These are phyloP conservation scores for Tetanocera ferruginea DNA, from an alignment of 2,888 invertebrate species.

Conservation along the genomic window DNA sequence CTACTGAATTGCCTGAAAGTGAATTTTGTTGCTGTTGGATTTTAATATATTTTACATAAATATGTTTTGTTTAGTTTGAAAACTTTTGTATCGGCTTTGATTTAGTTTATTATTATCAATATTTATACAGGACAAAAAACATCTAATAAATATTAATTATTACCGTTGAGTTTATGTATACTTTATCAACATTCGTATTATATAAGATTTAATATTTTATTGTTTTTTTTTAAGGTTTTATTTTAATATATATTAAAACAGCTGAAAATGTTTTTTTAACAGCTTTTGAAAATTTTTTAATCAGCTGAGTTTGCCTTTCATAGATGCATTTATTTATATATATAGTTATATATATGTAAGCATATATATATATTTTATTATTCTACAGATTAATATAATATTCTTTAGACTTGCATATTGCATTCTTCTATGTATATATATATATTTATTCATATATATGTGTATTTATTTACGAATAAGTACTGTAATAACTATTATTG, in stretches of 20 bases:
- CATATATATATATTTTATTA: conserved; percentile 28
- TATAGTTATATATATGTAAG: conserved; percentile 35
- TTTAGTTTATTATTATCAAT: conserved; percentile 50
- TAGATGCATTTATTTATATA: conserved; percentile 44
- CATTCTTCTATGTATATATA: conserved; percentile 50
- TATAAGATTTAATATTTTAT: conserved; percentile 3
- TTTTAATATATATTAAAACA: background rate
- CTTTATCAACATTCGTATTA: background rate
- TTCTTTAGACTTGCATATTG: conserved; percentile 47
- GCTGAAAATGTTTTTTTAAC: background rate
- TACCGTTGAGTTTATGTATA: background rate
- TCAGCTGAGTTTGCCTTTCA: background rate
- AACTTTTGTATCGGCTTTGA: conserved; percentile 41
- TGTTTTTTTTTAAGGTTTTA: background rate
- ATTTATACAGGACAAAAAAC: conserved; percentile 70
- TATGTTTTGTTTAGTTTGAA: conserved; percentile 41
- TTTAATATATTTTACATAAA: conserved; percentile 53
- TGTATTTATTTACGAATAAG: conserved; percentile 63
- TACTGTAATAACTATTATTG: conserved; percentile 70
- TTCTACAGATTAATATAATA: conserved; percentile 50
- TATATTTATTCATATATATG: conserved; percentile 35
- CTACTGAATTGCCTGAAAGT: conserved; percentile 42
- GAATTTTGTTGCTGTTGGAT: conserved; percentile 41
- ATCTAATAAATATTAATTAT: conserved; percentile 57
- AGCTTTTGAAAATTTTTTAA: background rate